A percentile compares a stretch with the other conserved stretches of the same genome.
These are phyloP conservation scores for Amphiprion clarkii DNA, from an alignment of 2,797 vertebrate species.

Conservation along the genomic window DNA sequence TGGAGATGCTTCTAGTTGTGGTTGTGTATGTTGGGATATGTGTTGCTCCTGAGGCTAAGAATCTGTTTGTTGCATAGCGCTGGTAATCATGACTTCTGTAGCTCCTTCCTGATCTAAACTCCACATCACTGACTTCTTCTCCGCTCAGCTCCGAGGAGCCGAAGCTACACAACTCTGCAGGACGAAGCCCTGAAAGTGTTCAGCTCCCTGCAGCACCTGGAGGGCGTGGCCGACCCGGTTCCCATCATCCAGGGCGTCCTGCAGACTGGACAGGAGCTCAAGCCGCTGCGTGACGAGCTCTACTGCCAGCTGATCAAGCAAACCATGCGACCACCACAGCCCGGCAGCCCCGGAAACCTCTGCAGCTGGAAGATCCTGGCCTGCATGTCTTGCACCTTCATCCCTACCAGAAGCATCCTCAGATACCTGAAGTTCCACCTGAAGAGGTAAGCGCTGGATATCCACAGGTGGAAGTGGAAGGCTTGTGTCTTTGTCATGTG, in stretches of 20 bases:
- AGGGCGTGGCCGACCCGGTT: conserved; percentile 90
- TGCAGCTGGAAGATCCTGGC: conserved; percentile 94
- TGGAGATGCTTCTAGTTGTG: no score
- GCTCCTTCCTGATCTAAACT: no score
- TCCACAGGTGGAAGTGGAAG: fast-evolving
- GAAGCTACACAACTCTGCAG: conserved; percentile 93
- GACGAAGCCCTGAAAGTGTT: conserved; percentile 96
- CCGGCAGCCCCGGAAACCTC: conserved; percentile 87
- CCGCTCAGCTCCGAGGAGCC: conserved; percentile 86
- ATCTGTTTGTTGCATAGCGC: no score
- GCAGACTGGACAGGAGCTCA: conserved; percentile 93
- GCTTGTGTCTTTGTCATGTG: background rate
- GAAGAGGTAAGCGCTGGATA: conserved; percentile 85
- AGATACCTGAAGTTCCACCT: conserved; percentile 97
- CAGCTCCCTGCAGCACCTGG: conserved; percentile 94
- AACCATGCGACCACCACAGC: conserved; percentile 90
- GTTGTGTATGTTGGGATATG: no score
- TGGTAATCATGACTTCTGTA: no score
- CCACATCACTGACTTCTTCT: background rate
- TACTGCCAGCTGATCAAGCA: conserved; percentile 98
- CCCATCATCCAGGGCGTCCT: conserved; percentile 94
- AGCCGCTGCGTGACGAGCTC: conserved; percentile 93
- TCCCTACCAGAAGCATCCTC: conserved; percentile 91
- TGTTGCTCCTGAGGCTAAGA: no score
- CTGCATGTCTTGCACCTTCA: conserved; percentile 94